Conservation (phyloP, 2,797 vertebrate species). For the Clamator glandarius region DNA sequence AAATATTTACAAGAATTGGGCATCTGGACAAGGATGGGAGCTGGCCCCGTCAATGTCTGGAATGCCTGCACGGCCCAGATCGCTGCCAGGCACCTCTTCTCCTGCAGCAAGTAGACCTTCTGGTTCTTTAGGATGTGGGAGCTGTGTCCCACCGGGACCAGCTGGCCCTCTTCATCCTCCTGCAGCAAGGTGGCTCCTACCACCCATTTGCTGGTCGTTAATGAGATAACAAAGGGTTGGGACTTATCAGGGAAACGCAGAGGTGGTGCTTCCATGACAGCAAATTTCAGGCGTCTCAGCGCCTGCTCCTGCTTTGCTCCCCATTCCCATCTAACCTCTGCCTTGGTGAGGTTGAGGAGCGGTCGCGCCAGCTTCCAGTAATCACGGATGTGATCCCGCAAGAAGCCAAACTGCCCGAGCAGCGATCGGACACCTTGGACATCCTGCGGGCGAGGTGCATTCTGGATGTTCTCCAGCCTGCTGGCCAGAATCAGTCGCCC, state of each 20-base stretch:
- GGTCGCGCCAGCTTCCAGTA: not conserved
- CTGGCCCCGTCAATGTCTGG: not conserved
- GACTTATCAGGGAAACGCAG: not conserved
- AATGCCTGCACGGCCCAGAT: not conserved
- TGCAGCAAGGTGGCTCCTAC: not conserved
- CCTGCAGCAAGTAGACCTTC: fast-evolving
- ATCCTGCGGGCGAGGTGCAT: fast-evolving
- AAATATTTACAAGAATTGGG: not conserved
- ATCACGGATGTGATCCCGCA: not conserved
- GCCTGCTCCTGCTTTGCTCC: not conserved
- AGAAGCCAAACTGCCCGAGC: fast-evolving
- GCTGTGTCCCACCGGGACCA: not conserved
- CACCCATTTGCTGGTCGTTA: fast-evolving
- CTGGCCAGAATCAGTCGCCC: not conserved
- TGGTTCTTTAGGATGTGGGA: not conserved
- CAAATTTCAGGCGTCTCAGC: fast-evolving
- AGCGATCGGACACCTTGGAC: fast-evolving
- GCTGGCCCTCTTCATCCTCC: not conserved
- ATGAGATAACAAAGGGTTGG: not conserved
- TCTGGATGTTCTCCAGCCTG: not conserved
- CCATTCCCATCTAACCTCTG: fast-evolving
- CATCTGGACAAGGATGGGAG: not conserved
- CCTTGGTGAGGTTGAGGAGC: fast-evolving
- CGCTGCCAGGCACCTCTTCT: not conserved
- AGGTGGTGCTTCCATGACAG: fast-evolving